Conservation (phyloP, 2,113 vertebrate species). For the Myotis brandtii region DNA sequence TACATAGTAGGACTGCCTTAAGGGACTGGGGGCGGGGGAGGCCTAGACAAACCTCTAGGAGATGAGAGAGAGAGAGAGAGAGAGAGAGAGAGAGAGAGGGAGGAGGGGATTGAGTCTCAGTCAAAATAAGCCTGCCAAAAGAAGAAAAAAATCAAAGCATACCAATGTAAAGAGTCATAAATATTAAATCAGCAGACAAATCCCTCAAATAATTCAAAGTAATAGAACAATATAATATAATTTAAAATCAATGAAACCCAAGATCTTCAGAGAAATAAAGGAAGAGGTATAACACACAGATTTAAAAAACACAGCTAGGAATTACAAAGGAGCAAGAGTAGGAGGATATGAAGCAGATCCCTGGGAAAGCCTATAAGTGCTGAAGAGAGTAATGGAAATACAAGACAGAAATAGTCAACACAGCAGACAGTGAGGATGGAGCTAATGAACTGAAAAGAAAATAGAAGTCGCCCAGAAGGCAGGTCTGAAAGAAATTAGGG, state of each 20-base stretch:
- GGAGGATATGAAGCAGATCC: not conserved
- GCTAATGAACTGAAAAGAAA: not conserved
- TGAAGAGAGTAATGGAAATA: not conserved
- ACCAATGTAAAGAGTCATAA: not conserved
- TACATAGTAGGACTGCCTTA: not conserved
- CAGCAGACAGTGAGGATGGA: not conserved
- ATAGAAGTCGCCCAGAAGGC: not conserved
- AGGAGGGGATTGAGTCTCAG: not conserved
- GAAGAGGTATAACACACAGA: not conserved
- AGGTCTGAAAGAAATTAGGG: not conserved
- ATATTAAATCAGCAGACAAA: not conserved
- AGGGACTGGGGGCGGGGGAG: too few species aligned
- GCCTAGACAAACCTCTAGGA: not conserved
- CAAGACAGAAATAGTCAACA: not conserved
- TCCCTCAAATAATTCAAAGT: not conserved
- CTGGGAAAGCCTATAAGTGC: not conserved
- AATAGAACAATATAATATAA: not conserved
- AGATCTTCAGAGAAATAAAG: not conserved
- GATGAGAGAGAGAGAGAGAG: not conserved
- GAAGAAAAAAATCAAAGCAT: not conserved
- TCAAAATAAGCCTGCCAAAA: not conserved
- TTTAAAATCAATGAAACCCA: not conserved
- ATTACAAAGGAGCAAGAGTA: not conserved
- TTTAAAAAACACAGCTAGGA: not conserved
- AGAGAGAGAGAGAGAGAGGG: accelerated